These are phyloP conservation scores for Enteromius paludinosus DNA, from an alignment of 2,797 vertebrate species.

Conservation along the genomic window DNA sequence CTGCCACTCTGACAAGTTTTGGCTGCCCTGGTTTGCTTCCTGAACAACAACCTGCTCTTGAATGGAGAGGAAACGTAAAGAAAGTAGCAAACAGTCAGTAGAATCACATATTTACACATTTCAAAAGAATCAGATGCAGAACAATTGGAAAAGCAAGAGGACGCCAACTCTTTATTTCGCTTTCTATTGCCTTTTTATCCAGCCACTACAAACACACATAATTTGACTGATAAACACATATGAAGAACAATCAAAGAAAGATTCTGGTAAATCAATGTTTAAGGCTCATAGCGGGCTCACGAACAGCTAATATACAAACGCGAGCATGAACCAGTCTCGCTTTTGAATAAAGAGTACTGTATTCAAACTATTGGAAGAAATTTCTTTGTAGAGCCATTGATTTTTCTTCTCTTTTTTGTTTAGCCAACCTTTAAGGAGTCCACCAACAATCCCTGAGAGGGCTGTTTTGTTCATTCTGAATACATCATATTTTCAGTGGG, in stretches of 20 bases:
- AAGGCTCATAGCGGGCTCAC: background rate
- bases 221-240: constrained; percentile 31
- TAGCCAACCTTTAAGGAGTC: constrained; percentile 32
- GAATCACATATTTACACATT: constrained; percentile 17
- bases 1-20: constrained; percentile 61
- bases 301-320: constrained; percentile 15
- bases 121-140: constrained; percentile 8
- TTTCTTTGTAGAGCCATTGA: constrained; percentile 36
- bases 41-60: constrained; percentile 54
- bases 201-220: background rate
- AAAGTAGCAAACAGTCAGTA: constrained; percentile 15
- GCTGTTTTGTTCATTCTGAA: constrained; percentile 28
- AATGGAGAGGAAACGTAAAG: constrained; percentile 16
- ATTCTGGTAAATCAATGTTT: constrained; percentile 32
- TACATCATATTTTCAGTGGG: constrained; percentile 23
- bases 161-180: background rate
- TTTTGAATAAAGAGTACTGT: constrained; percentile 28
- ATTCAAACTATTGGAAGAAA: constrained; percentile 33
- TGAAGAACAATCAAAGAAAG: constrained; percentile 25
- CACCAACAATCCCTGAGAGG: constrained; percentile 25
- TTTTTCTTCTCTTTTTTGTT: constrained; percentile 27
- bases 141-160: constrained; percentile 30
- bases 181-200: constrained; percentile 14
- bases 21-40: constrained; percentile 59
- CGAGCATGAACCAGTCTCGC: background rate